phyloP scores from a whole-genome alignment of 2,113 vertebrate species.

The Saguinus imperator region DNA sequence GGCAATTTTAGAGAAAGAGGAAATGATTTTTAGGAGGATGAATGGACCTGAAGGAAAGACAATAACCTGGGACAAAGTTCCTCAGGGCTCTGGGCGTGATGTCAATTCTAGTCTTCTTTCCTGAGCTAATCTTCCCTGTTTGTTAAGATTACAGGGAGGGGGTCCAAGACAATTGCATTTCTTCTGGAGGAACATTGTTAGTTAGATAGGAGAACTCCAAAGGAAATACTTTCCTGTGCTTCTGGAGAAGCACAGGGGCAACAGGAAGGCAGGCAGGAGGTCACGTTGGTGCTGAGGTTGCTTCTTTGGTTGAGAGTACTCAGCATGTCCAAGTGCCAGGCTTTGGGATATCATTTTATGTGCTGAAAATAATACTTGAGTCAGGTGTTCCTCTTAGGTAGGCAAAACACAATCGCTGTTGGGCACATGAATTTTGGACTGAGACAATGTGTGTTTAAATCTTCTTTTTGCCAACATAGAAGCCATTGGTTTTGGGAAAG shows the following conservation, averaged over 20 bases:
- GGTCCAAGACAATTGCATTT: not conserved
- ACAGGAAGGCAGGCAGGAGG: not conserved
- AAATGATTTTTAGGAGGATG: not conserved
- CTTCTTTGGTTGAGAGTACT: not conserved
- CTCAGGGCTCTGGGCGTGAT: not conserved
- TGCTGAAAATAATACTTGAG: not conserved
- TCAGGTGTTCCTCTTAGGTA: not conserved
- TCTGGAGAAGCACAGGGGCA: not conserved
- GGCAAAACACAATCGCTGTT: not conserved
- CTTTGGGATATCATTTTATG: not conserved
- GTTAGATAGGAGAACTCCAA: not conserved
- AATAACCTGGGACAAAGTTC: not conserved
- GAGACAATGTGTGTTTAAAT: not conserved
- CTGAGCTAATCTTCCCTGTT: not conserved
- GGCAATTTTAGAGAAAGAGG: not conserved
- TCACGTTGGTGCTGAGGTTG: not conserved
- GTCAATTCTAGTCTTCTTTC: not conserved
- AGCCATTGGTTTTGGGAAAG: not conserved
- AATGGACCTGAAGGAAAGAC: not conserved
- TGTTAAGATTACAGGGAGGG: not conserved
- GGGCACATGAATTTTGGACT: not conserved
- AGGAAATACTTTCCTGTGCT: not conserved
- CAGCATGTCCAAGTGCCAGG: not conserved
- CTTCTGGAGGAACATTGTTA: not conserved
- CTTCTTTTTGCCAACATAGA: not conserved